Evolutionary conservation across 2,113 vertebrate species (phyloP), one percentile per base, ranked within the genome.

Genomic region (Ictalurus punctatus): DNA sequence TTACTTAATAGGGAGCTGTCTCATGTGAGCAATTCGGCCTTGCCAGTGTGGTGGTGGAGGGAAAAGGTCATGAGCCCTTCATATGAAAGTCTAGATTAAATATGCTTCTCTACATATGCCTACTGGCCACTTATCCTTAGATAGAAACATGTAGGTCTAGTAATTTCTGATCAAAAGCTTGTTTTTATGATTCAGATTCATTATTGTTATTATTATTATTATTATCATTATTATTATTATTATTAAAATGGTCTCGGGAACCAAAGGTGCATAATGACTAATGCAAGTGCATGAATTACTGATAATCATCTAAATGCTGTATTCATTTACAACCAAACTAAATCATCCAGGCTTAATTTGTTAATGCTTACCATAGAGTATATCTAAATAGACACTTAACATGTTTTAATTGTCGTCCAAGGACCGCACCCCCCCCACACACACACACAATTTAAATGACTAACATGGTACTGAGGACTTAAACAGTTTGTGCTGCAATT

Each of bases 1-100:
- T 87, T 90, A 88, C 89, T 90, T 93, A 93, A 93, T 92, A 92
- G 88, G 86, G 84, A 89, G 87, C 90, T 83, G 85, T 91, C 91
- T 88, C 89, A 76, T 91, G 88, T 91, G 93, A 92, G 91, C 91
- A 90, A 91, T 91, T 89, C 86, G 8, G 52, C 63, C 34, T 61
- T 82, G 87, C 78, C 79, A 69, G 79, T 84, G 74, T 69, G 80
- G 73, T 80, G 25, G 65, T n/a, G 44, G 52, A 86, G 84, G 84
- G 83, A 90, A 71, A 85, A 90, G 91, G 91, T 92, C 88, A 54
- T 48, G 78, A 89, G 82, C 86, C 79, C 48, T 74, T 90, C 86
- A 91, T 87, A 82, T 90, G 73, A 78, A 87, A 91, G 88, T 92
- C 90, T 86, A 91, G 87, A 90, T 90, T 92, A 91, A 92, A 91